Conservation (phyloP, 2,797 vertebrate genomes). For the Parambassis ranga region DNA sequence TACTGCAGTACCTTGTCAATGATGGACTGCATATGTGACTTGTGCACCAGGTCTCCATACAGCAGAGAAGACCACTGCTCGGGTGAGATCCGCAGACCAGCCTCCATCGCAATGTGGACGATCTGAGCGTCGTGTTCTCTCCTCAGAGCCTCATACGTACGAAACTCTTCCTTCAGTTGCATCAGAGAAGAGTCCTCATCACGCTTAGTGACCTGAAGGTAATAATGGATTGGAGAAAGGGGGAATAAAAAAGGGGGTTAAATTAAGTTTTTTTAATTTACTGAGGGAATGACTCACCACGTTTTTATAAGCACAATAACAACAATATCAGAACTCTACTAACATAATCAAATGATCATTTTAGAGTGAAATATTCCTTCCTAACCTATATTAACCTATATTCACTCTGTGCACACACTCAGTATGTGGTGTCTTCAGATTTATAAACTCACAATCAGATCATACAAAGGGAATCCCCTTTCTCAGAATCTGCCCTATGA, state of each 20-base stretch:
- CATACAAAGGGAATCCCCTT: constrained; percentile 76
- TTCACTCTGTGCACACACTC: too few species aligned
- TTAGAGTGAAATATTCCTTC: not conserved
- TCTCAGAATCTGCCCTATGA: constrained; percentile 98
- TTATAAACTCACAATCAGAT: constrained; percentile 68
- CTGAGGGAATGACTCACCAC: too few species aligned
- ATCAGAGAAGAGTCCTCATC: constrained; percentile 98
- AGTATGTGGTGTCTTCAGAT: constrained; percentile 66
- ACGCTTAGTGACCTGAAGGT: constrained; percentile 91
- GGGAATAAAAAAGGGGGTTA: not conserved
- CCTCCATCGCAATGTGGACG: constrained; percentile 98
- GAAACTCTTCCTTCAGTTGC: constrained; percentile 97
- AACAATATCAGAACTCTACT: too few species aligned
- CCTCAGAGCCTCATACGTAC: constrained; percentile 92
- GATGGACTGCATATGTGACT: constrained; percentile 98
- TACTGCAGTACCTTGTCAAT: constrained; percentile 81
- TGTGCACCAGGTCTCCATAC: constrained; percentile 94
- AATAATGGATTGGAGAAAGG: not conserved
- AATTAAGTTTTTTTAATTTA: too few species aligned
- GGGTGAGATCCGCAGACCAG: constrained; percentile 94
- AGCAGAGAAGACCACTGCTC: constrained; percentile 98
- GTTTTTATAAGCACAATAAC: too few species aligned
- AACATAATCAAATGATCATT: not conserved
- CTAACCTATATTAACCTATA: too few species aligned
- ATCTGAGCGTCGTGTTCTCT: constrained; percentile 97